Evolutionary conservation across 2,113 vertebrate species (phyloP).

Genomic region (Halcyon senegalensis): DNA sequence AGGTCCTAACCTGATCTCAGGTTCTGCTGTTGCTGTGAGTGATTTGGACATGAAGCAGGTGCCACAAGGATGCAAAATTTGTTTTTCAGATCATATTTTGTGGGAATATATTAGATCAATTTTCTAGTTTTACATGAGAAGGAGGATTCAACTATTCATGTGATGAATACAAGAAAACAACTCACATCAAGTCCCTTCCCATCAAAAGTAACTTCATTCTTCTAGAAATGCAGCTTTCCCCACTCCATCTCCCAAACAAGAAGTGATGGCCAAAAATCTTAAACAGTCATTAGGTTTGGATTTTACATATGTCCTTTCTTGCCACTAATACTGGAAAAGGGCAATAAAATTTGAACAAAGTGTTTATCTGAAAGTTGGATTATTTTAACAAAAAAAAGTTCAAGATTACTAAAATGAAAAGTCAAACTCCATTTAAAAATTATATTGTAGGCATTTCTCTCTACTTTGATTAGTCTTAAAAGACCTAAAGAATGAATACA

Average conservation of each 20-base stretch:
- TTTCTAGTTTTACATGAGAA: background rate
- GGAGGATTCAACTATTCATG: background rate
- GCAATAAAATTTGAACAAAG: background rate
- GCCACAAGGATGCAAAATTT: background rate
- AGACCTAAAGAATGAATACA: background rate
- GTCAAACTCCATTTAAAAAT: background rate
- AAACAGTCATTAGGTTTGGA: background rate
- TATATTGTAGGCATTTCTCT: background rate
- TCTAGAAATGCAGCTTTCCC: background rate
- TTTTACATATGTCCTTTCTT: background rate
- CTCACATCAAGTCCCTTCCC: background rate
- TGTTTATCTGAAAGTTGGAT: background rate
- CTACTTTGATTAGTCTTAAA: background rate
- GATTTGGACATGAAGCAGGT: background rate
- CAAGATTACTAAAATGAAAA: background rate
- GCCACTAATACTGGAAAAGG: background rate
- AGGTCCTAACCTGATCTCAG: background rate
- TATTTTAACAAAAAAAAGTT: background rate
- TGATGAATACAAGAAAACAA: background rate
- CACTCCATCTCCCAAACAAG: background rate
- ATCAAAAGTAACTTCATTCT: background rate
- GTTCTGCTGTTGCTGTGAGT: background rate
- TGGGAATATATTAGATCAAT: background rate
- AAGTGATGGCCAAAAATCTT: background rate
- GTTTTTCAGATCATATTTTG: background rate